Evolutionary conservation across 2,113 vertebrate species (phyloP), one percentile per base, ranked within the genome.

Genomic region (Nothobranchius furzeri): DNA sequence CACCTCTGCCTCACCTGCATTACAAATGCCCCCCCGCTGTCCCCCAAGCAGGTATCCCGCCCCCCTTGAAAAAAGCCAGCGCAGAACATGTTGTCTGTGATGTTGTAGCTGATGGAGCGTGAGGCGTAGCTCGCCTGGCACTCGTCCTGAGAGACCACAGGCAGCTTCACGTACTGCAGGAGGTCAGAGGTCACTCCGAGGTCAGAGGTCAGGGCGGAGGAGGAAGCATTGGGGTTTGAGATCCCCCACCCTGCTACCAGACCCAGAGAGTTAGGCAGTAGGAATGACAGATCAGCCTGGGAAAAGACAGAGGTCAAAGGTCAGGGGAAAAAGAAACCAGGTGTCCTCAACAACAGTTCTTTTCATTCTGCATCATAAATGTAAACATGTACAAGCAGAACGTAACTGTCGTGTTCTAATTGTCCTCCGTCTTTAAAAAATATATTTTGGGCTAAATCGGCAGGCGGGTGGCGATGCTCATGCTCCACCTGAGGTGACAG

Each of bases 41-140:
- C 98, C 30, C 98, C 98, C 42, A 97, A 68, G 80, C 98, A 99
- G 0, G 97, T 99, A 90, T 99, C 98, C 13, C 91, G 92, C 11
- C 98, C 97, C 0, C 98, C 98, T 69, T 97, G 92, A 0, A 94
- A 94, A 87, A 94, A 99, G 6, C 98, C 98, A 0, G 98, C 98
- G 0, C 98, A 99, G 93, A 99, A 99, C 97, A 99, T 99, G 85
- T 96, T 97, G 74, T 95, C 92, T 0, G 95, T 99, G 84, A 99
- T 95, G 0, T 96, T 98, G 87, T 99, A 99, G 89, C 92, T 94
- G 12, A 90, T 87, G 0, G 96, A 96, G 37, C 96, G 95, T 0
- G 96, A 96, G 50, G 95, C 89, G 0, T 99, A 99, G 88, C 98
- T 98, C 15, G 90, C 91, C 85, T 93, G 91, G 49, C 98, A 99